A percentile compares a stretch with the other conserved stretches of the same genome.
phyloP scores from a whole-genome alignment of 2,888 invertebrate species.

The Diarsia rubi region DNA sequence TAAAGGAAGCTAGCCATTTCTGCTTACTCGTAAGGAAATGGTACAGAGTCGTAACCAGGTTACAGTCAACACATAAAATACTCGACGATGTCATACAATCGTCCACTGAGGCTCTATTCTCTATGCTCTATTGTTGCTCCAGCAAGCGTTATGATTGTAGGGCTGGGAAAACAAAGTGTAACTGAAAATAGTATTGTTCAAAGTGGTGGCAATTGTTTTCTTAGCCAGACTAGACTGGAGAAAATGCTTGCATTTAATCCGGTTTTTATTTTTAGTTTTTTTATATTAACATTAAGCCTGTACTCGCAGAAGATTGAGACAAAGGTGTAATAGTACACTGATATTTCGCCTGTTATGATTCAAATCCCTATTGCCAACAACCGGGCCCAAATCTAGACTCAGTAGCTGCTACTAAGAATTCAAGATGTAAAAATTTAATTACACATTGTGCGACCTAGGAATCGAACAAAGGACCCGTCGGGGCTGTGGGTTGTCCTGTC shows the following conservation, averaged over 20 bases:
- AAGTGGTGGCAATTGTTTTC: slow-evolving; percentile 5
- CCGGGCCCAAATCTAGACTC: no score
- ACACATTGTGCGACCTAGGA: no score
- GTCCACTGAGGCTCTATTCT: slow-evolving; percentile 34
- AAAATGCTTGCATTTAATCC: background rate
- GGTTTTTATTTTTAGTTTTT: background rate
- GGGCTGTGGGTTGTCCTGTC: no score
- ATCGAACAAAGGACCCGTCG: no score
- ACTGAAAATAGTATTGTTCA: background rate
- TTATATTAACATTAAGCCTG: no score
- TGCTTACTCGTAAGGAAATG: slow-evolving; percentile 41
- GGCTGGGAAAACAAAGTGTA: slow-evolving; percentile 29
- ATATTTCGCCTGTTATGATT: background rate
- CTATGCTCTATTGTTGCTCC: slow-evolving; percentile 53
- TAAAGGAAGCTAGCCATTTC: slow-evolving; percentile 9
- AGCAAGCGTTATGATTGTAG: slow-evolving; percentile 51
- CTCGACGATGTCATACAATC: slow-evolving; percentile 64
- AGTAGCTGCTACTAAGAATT: no score
- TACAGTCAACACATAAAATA: slow-evolving; percentile 63
- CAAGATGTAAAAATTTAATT: no score
- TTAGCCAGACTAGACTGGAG: background rate
- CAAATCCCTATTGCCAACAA: no score
- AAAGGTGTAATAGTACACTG: background rate
- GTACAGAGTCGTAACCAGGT: slow-evolving; percentile 57
- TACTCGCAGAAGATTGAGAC: no score